Evolutionary conservation across 92 coral and sea anemone genomes (phyloP).

Genomic region (Epizoanthus rinbou): DNA sequence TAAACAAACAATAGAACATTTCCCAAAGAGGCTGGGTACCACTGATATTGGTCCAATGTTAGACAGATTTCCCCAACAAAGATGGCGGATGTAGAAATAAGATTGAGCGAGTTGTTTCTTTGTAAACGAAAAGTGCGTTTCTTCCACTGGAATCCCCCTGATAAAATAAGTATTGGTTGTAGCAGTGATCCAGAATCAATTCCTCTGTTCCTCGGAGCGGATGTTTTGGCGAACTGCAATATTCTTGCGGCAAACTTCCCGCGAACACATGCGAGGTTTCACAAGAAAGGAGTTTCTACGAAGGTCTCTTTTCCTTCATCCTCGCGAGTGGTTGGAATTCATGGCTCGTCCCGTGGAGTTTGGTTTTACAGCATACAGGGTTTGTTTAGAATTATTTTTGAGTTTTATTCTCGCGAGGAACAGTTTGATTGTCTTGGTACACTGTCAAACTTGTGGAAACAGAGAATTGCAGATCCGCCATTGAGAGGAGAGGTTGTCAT

Average conservation of each 20-base stretch:
- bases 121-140: slow-evolving; percentile 76
- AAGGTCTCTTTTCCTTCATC: slow-evolving; percentile 75
- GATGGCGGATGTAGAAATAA: slow-evolving; percentile 61
- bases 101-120: slow-evolving; percentile 58
- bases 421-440: slow-evolving; percentile 72
- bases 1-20: slow-evolving; percentile 66
- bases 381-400: slow-evolving; percentile 82
- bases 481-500: slow-evolving; percentile 56
- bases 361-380: slow-evolving; percentile 97
- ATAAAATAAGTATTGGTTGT: slow-evolving; percentile 37
- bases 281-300: slow-evolving; percentile 79
- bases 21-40: slow-evolving; percentile 11
- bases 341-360: slow-evolving; percentile 86
- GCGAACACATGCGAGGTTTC: slow-evolving; percentile 85
- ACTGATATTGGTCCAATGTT: neutral
- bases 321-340: slow-evolving; percentile 69
- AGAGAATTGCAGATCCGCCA: slow-evolving; percentile 66
- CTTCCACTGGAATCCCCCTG: slow-evolving; percentile 59
- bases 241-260: slow-evolving; percentile 77
- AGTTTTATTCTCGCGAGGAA: slow-evolving; percentile 80
- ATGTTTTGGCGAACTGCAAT: slow-evolving; percentile 80
- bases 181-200: slow-evolving; percentile 37
- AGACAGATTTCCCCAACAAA: neutral
- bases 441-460: slow-evolving; percentile 69
- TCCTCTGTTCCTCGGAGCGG: slow-evolving; percentile 87